These are phyloP conservation scores for Lithophane leautieri DNA, from an alignment of 2,888 invertebrate species.

Conservation along the genomic window DNA sequence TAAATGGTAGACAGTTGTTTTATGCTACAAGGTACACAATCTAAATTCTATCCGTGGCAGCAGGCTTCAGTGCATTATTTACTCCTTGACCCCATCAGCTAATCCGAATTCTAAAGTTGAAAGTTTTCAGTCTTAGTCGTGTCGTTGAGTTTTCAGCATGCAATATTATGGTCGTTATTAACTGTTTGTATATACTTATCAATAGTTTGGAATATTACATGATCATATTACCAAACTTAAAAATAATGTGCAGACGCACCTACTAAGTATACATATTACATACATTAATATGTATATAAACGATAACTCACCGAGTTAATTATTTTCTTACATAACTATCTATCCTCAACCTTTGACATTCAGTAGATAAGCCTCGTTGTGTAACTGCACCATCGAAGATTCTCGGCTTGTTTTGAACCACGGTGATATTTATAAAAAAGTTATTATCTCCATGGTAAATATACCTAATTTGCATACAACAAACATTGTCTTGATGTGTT, in stretches of 20 bases:
- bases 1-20: neutral
- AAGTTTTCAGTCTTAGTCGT: neutral
- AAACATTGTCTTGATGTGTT: neutral
- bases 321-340: conserved; percentile 19
- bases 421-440: neutral
- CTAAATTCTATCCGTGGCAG: neutral
- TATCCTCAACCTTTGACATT: conserved; percentile 52
- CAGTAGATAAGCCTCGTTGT: conserved; percentile 51
- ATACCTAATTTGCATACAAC: neutral
- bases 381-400: conserved; percentile 38
- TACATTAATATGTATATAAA: neutral
- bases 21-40: neutral
- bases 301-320: neutral
- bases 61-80: neutral
- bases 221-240: neutral
- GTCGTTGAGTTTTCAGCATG: neutral
- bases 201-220: neutral
- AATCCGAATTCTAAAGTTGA: neutral
- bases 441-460: conserved; percentile 1
- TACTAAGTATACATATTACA: neutral
- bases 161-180: neutral
- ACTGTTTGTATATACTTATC: neutral
- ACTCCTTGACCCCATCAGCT: neutral
- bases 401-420: conserved; percentile 33
- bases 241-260: neutral